Evolutionary conservation across 1,140 invertebrate genomes (phyloP).

Genomic region (Lepidurus couesii): DNA sequence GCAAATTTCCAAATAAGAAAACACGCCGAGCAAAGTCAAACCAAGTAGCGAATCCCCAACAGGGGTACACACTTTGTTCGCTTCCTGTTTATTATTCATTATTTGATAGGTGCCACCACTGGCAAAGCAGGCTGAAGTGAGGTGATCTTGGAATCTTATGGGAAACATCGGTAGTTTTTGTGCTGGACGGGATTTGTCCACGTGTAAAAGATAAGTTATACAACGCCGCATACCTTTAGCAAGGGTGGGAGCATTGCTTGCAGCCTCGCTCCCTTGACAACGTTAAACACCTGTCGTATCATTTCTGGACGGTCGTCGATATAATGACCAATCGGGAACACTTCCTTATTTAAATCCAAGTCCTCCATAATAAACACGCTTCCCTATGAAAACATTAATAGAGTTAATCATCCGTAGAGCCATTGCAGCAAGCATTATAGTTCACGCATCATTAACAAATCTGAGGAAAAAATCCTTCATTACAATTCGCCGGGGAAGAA

Average conservation of each 20-base stretch:
- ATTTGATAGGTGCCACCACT: no score
- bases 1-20: no score
- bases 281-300: conserved; percentile 41
- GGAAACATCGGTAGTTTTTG: no score
- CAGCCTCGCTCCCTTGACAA: conserved; percentile 37
- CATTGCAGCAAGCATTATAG: background rate
- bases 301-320: conserved; percentile 39
- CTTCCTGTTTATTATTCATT: no score
- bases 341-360: conserved; percentile 36
- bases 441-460: background rate
- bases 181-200: background rate
- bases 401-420: background rate
- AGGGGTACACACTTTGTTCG: no score
- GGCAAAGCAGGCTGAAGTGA: no score
- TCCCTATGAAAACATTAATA: background rate
- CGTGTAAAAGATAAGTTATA: background rate
- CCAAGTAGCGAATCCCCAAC: no score
- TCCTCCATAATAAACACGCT: conserved; percentile 25
- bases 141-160: no score
- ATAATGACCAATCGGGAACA: conserved; percentile 40
- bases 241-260: conserved; percentile 40
- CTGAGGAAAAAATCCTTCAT: background rate
- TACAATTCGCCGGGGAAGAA: background rate
- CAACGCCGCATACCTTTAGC: conserved; percentile 37
- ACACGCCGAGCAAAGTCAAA: no score